Conservation (phyloP, 2,888 invertebrate genomes). For the Mantis religiosa region DNA sequence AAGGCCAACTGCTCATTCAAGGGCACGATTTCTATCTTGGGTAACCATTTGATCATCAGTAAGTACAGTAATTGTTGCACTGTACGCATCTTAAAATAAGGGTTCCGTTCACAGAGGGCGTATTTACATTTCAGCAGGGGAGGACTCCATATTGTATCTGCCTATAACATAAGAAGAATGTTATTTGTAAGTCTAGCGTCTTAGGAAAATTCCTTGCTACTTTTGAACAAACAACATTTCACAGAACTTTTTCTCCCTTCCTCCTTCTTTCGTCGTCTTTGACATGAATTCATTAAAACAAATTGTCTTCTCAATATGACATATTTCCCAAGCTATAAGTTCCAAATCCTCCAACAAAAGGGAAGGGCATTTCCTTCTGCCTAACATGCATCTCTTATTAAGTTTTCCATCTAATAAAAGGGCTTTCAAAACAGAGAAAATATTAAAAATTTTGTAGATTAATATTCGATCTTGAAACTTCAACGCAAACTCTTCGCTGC, state of each 20-base stretch:
- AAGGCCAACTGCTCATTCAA: too few relatives aligned
- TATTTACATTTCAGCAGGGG: not conserved
- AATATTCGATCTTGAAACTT: conserved; percentile 2
- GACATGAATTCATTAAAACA: not conserved
- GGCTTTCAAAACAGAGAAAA: not conserved
- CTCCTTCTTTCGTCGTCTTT: not conserved
- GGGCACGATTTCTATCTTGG: too few relatives aligned
- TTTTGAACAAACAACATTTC: not conserved
- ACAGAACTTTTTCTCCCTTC: not conserved
- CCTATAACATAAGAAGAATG: not conserved
- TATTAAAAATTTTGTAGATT: conserved; percentile 10
- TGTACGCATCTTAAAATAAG: not conserved
- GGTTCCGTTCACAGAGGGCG: not conserved
- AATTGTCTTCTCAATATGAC: not conserved
- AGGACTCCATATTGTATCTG: not conserved
- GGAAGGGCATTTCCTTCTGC: not conserved
- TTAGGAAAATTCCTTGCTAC: not conserved
- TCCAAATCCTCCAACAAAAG: not conserved
- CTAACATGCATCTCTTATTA: not conserved
- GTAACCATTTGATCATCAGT: too few relatives aligned
- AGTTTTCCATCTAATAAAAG: not conserved
- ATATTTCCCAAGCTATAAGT: not conserved
- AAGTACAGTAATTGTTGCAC: too few relatives aligned
- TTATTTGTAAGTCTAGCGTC: not conserved
- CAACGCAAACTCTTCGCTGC: not conserved